Base-by-base conservation (phyloP, 1,140 invertebrate genomes). In the Streblospio benedicti region DNA sequence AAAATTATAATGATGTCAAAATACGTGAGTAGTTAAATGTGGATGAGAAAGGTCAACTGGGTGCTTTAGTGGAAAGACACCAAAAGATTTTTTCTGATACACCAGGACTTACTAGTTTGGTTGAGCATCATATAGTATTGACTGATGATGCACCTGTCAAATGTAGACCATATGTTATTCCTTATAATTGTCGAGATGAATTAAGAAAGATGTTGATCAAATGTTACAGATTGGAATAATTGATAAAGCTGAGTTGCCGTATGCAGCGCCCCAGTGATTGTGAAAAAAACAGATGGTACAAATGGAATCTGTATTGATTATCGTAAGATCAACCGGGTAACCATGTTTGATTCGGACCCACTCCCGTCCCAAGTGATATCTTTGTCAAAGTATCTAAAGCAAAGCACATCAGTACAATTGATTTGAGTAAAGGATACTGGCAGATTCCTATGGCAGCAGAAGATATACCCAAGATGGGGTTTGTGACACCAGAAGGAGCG, bases 221-320 rank as follows among this genome's bases (percentile, higher is more conserved):
- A n/a, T n/a, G n/a, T n/a, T n/a, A n/a, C n/a, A n/a, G 59, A n/a
- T 1, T 9, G 50, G 52, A 18, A 53, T 65, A n/a, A 65, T 63
- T 38, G 58, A 58, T 31, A 23, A 16, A 23, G 57, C 59, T n/a
- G 45, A 60, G 12, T 45, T 44, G 45, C 58, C 59, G 23, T 64
- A 61, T 47, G 55, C 65, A 9, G 32, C 31, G n/a, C 60, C 57
- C 38, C 63, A 12, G 52, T 63, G 14, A 14, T 62, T 16, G 58
- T 56, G 6, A 47, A 56, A 28, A 66, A 61, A 43, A 32, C 41
- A 31, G 50, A 58, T 52, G 44, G 50, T 14, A 33, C 33, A n/a
- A 44, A 33, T 20, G 20, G 55, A 20, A 35, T 64, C 31, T 66
- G 58, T 25, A 45, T 63, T 23, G n/a, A 45, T 62, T 55, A 60